A percentile compares a stretch with the other conserved stretches of the same genome.
phyloP scores from a whole-genome alignment of 1,140 invertebrate genomes.

The Drosophila parabipectinata region DNA sequence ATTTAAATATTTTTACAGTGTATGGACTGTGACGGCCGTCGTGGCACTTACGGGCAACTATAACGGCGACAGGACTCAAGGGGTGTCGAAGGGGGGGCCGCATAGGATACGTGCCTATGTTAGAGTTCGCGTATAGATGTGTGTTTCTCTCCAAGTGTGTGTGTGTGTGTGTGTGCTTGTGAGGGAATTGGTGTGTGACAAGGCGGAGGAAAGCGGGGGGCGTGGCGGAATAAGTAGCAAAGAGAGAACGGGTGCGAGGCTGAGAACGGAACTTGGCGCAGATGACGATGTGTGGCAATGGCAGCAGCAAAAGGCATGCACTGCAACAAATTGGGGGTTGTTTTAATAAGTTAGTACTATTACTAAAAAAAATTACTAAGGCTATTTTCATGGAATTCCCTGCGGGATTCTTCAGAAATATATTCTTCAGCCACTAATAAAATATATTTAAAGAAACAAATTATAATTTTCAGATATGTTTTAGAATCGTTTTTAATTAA shows the following conservation, averaged over 20 bases:
- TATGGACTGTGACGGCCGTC: conserved; percentile 54
- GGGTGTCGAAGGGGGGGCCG: not conserved
- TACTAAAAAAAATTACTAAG: too few relatives aligned
- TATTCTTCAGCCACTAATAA: too few relatives aligned
- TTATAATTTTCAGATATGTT: too few relatives aligned
- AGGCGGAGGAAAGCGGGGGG: not conserved
- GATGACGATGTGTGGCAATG: conserved; percentile 70
- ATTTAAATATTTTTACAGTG: not conserved
- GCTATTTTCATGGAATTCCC: not conserved
- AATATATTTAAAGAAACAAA: too few relatives aligned
- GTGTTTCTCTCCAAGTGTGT: not conserved
- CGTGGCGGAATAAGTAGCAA: not conserved
- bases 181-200: not conserved
- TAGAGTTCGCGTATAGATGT: conserved; percentile 10
- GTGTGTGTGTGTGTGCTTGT: conserved; percentile 1
- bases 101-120: conserved; percentile 28
- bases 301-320: conserved; percentile 58
- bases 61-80: conserved; percentile 42
- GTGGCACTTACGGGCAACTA: conserved; percentile 67
- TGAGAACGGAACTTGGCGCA: conserved; percentile 58
- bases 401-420: too few relatives aligned
- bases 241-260: conserved; percentile 45
- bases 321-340: conserved; percentile 7
- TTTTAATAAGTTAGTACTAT: too few relatives aligned
- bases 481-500: too few relatives aligned